phyloP scores from a whole-genome alignment of 2,888 invertebrate species.

The Syritta pipiens region DNA sequence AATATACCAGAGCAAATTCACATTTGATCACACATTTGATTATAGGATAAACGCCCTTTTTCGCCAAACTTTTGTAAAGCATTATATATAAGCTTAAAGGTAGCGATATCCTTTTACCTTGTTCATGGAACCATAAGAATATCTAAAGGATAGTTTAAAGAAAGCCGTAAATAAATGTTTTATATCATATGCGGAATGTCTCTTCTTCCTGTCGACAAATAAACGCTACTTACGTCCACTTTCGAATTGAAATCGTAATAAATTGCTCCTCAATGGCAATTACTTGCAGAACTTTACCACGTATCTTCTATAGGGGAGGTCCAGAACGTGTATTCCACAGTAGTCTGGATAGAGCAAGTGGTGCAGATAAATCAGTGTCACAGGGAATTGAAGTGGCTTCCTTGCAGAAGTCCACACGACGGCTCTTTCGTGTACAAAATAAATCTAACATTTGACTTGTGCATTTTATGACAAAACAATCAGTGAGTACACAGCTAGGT shows the following conservation, averaged over 20 bases:
- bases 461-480: slow-evolving; percentile 44
- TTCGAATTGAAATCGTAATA: slow-evolving; percentile 59
- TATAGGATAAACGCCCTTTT: no score
- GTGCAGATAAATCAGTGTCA: slow-evolving; percentile 50
- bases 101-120: no score
- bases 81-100: no score
- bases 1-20: no score
- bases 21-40: no score
- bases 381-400: slow-evolving; percentile 42
- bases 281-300: slow-evolving; percentile 56
- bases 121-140: no score
- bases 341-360: not conserved
- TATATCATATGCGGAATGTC: slow-evolving; percentile 52
- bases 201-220: slow-evolving; percentile 35
- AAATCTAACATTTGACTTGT: slow-evolving; percentile 44
- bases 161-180: slow-evolving; percentile 52
- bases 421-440: no score
- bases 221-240: slow-evolving; percentile 32
- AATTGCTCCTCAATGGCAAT: slow-evolving; percentile 59
- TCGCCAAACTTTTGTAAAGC: no score
- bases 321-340: not conserved
- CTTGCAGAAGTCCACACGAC: no score
- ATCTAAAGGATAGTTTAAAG: no score
- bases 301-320: not conserved
- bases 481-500: slow-evolving; percentile 12